A percentile compares a stretch with the other conserved stretches of the same genome.
Conservation (phyloP, 1,140 invertebrate genomes). For the Achatina immaculata region DNA sequence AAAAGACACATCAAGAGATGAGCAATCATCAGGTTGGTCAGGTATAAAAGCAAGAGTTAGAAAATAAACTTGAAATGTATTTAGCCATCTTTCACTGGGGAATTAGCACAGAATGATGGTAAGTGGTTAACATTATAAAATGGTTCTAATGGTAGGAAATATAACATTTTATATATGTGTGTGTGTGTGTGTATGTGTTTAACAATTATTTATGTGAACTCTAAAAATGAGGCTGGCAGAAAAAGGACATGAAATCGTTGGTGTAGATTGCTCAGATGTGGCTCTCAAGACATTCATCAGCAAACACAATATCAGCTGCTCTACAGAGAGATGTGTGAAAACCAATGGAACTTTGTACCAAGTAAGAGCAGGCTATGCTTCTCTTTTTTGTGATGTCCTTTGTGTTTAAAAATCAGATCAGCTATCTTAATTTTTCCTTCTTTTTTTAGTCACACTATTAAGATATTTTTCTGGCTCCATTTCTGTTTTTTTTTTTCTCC, state of each 20-base stretch:
- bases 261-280: conserved; percentile 14
- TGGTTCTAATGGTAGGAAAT: too few species aligned
- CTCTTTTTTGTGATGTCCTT: not conserved
- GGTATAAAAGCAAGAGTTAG: too few species aligned
- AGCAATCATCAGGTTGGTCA: too few species aligned
- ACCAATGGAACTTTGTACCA: conserved; percentile 1
- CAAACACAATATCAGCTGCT: not conserved
- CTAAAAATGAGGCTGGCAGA: conserved; percentile 8
- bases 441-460: not conserved
- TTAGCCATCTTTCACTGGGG: too few species aligned
- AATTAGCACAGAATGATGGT: too few species aligned
- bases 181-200: not conserved
- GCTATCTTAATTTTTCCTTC: not conserved
- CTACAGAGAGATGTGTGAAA: not conserved
- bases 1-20: too few species aligned
- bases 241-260: conserved; percentile 22
- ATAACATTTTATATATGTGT: too few species aligned
- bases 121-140: too few species aligned
- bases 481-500: too few species aligned
- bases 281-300: conserved; percentile 1
- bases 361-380: not conserved
- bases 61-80: too few species aligned
- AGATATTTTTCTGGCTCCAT: not conserved
- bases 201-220: not conserved
- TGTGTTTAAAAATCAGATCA: not conserved